Evolutionary conservation across 2,113 vertebrate species (phyloP).

Genomic region (Megaleporinus macrocephalus): DNA sequence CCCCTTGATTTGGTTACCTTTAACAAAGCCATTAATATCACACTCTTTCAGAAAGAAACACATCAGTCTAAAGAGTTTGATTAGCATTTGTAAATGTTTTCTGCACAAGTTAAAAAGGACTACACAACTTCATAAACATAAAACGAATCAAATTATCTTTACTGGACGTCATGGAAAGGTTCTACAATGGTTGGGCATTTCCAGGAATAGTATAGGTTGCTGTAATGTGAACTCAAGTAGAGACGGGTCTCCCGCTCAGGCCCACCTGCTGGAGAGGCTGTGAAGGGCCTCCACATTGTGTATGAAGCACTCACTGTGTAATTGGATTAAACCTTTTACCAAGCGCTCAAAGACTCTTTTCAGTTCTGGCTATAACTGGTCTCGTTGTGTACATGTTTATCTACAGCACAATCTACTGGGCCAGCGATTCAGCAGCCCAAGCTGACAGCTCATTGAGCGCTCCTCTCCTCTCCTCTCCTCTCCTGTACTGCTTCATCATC

Average conservation of each 20-base stretch:
- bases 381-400: background rate
- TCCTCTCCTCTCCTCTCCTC: no score
- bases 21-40: no score
- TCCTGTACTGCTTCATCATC: background rate
- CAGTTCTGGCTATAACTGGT: background rate
- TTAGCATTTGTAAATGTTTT: no score
- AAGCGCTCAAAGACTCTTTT: background rate
- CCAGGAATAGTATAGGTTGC: background rate
- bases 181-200: background rate
- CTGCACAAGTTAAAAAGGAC: background rate
- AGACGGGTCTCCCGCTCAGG: background rate
- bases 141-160: no score
- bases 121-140: background rate
- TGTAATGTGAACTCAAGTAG: background rate
- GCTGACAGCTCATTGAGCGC: background rate
- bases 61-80: no score
- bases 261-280: background rate
- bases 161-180: background rate
- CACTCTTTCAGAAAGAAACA: no score
- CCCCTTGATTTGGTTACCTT: no score
- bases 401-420: constrained; percentile 2
- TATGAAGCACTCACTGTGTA: background rate
- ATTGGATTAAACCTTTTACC: background rate
- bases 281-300: background rate
- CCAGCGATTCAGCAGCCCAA: constrained; percentile 5